phyloP scores from a whole-genome alignment of 2,888 invertebrate genomes.

The Athrips mouffetella region DNA sequence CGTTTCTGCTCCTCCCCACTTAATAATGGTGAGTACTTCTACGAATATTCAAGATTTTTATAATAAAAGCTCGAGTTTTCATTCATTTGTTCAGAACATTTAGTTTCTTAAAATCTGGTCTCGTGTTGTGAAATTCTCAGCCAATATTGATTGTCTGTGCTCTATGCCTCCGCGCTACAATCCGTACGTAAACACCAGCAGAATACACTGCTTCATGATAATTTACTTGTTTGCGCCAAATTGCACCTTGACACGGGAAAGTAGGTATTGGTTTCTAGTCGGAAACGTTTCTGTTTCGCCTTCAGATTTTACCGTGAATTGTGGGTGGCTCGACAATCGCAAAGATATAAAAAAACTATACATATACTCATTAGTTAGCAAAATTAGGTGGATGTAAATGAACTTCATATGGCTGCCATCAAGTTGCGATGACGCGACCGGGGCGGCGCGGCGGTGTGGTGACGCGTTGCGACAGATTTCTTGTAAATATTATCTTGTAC shows the following conservation, averaged over 20 bases:
- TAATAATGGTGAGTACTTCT: neutral
- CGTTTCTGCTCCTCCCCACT: neutral
- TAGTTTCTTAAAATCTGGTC: neutral
- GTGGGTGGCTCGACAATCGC: too few relatives aligned
- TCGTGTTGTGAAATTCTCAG: constrained; percentile 13
- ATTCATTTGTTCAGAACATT: neutral
- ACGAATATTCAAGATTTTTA: neutral
- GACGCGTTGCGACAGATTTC: constrained; percentile 1
- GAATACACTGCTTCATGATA: constrained; percentile 12
- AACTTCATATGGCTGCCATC: constrained; percentile 3
- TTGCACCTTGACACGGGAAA: constrained; percentile 18
- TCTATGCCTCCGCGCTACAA: constrained; percentile 3
- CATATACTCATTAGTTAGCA: too few relatives aligned
- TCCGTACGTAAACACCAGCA: constrained; percentile 9
- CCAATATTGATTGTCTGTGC: constrained; percentile 12
- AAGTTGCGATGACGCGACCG: constrained; percentile 4
- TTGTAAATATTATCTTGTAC: constrained; percentile 15
- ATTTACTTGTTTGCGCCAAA: constrained; percentile 20
- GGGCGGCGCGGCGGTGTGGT: constrained; percentile 9
- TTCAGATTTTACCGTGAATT: neutral
- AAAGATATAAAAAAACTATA: too few relatives aligned
- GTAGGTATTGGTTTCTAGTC: neutral
- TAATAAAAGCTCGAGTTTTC: neutral
- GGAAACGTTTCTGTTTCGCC: neutral
- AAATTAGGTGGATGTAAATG: constrained; percentile 6